phyloP scores from a whole-genome alignment of 2,888 invertebrate genomes.

The Cephus spinipes region DNA sequence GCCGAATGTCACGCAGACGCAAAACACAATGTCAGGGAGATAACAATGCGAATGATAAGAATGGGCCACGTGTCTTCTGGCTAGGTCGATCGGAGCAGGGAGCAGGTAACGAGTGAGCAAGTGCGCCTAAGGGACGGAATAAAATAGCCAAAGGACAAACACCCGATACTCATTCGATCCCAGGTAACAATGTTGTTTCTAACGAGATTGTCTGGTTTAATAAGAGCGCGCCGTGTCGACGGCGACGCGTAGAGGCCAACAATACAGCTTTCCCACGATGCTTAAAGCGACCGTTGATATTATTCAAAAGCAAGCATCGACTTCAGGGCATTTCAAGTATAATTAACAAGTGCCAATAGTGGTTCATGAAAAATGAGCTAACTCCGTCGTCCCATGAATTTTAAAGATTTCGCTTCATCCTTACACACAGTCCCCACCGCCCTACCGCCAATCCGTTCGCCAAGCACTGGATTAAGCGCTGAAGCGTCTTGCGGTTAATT shows the following conservation, averaged over 20 bases:
- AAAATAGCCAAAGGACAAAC: background rate
- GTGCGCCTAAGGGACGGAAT: background rate
- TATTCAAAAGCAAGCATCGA: background rate
- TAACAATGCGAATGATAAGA: background rate
- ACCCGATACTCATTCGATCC: background rate
- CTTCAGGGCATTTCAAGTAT: slow-evolving; percentile 35
- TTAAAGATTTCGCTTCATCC: background rate
- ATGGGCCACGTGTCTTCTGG: background rate
- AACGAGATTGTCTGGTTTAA: background rate
- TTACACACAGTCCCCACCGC: background rate
- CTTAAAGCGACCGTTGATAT: background rate
- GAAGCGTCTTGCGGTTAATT: slow-evolving; percentile 40
- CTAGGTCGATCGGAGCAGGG: background rate
- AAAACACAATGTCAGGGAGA: background rate
- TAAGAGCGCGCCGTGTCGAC: background rate
- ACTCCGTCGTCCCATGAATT: background rate
- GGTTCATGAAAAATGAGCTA: slow-evolving; percentile 31
- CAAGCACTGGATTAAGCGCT: slow-evolving; percentile 33
- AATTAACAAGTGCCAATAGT: slow-evolving; percentile 45
- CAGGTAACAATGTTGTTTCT: background rate
- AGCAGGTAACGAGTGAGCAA: background rate
- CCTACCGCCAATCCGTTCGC: background rate
- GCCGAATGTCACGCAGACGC: background rate
- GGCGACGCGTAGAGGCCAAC: background rate
- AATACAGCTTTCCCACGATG: background rate